A percentile compares a stretch with the other conserved stretches of the same genome.
phyloP scores from a whole-genome alignment of 1,140 invertebrate genomes.

The Rhagoletis pomonella region DNA sequence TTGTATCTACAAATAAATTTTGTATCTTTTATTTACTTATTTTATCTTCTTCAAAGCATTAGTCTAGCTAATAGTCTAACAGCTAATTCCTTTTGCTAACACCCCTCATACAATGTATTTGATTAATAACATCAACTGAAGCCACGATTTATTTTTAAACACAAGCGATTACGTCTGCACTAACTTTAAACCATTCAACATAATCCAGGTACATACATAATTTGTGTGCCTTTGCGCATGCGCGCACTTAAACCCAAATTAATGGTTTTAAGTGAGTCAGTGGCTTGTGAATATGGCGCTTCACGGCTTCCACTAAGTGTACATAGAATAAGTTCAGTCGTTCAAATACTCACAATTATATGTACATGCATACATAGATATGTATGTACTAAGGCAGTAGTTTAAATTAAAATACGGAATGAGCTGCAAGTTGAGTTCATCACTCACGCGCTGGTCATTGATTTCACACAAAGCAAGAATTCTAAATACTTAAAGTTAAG shows the following conservation, averaged over 20 bases:
- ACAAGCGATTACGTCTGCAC: constrained; percentile 6
- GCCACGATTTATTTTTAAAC: constrained; percentile 14
- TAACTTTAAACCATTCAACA: neutral
- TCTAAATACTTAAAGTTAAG: neutral
- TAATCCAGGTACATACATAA: neutral
- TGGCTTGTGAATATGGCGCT: neutral
- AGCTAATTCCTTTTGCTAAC: too few relatives aligned
- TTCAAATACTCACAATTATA: neutral
- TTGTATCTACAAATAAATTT: too few relatives aligned
- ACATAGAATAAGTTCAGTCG: neutral
- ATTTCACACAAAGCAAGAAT: neutral
- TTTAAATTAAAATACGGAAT: neutral
- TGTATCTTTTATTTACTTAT: too few relatives aligned
- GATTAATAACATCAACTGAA: constrained; percentile 19
- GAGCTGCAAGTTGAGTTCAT: constrained; percentile 1
- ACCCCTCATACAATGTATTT: neutral
- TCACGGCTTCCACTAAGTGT: neutral
- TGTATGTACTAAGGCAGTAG: neutral
- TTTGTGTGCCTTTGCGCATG: constrained; percentile 9
- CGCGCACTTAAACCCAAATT: neutral
- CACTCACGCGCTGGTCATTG: neutral
- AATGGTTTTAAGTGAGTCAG: neutral
- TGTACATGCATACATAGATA: neutral
- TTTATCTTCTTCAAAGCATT: too few relatives aligned
- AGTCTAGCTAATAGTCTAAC: too few relatives aligned